Base-by-base conservation (phyloP, 2,888 invertebrate genomes). In the Cephus pulcher region DNA sequence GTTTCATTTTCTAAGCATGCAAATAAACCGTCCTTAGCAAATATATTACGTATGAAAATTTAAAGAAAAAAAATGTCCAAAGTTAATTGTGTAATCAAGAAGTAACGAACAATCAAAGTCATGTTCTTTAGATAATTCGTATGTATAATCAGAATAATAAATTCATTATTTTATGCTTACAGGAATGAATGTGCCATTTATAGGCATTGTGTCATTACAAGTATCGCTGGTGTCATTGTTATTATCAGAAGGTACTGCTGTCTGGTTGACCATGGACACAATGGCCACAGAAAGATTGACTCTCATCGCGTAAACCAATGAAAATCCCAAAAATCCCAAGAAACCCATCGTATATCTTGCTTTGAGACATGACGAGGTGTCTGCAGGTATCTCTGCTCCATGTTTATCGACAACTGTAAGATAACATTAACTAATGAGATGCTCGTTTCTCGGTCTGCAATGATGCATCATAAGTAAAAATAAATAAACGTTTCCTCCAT, bases 231-330 rank as follows among this genome's bases (percentile, higher is more conserved):
- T 93, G 74, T 86, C 83, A 87, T 94, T 94, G 75, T 93, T 91
- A 34, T 93, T 91, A 34, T 93, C 89, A 81, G 92, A 89, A 0
- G 95, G 94, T 78, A 93, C 92, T 1, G 94, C 94, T 1, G 96
- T 95, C 77, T 94, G 93, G 90, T 97, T 97, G 70, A 97, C 96
- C 98, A 98, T 99, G 40, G 98, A 97, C 40, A 98, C 98, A 88
- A 98, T 97, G 69, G 98, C 98, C 34, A 98, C 97, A 0, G 98
- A 98, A 56, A 98, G 93, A 91, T 97, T 97, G 0, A 97, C 97
- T 80, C 97, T 93, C 96, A 97, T 96, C 0, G 97, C 97, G 92
- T 98, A 98, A 4, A 97, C 96, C 89, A 97, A 95, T 80, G 96
- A 96, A 90, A 97, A 97, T 23, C 97, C 98, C 76, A 97, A 93